Base-by-base conservation (phyloP, 1,140 invertebrate genomes). In the Pseudomyrmex pallidus region DNA sequence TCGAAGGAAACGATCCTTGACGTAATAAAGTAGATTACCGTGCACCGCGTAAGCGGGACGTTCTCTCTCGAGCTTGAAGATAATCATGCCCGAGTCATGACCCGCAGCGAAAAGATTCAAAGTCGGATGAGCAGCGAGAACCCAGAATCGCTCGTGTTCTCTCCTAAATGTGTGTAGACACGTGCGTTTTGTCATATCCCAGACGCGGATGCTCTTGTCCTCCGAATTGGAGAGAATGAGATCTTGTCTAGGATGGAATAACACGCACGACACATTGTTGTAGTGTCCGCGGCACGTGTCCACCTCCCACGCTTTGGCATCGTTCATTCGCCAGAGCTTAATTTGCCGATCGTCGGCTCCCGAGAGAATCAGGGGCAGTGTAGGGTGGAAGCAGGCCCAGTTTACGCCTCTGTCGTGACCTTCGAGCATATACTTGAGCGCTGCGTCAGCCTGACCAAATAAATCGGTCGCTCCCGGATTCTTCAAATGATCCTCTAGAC, bases 261-360 rank as follows among this genome's bases (percentile, higher is more conserved):
- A 93, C 1, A 98, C 98, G 92, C 99, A 99, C 0, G 99, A 99
- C 0, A 99, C 99, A 94, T 99, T 99, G 95, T 99, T 99, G 95
- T 99, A 99, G 94, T 99, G 99, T 1, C 99, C 99, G 63, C 99
- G 96, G 90, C 99, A 99, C 0, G 99, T 99, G 92, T 99, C 99
- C 22, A 99, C 98, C 94, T 99, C 99, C 99, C 99, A 99, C 0
- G 99, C 99, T 94, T 99, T 99, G 48, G 97, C 96, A 94, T 99
- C 99, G 93, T 99, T 99, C 98, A 99, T 99, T 85, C 99, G 95
- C 99, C 99, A 99, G 77, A 99, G 95, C 94, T 99, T 99, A 10
- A 99, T 97, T 91, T 99, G 98, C 25, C 99, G 95, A 94, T 99
- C 99, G 94, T 99, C 99, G 61, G 99, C 99, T 13, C 98, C 99